These are phyloP conservation scores for Columbina picui DNA, from an alignment of 2,113 vertebrate species.

Conservation along the genomic window DNA sequence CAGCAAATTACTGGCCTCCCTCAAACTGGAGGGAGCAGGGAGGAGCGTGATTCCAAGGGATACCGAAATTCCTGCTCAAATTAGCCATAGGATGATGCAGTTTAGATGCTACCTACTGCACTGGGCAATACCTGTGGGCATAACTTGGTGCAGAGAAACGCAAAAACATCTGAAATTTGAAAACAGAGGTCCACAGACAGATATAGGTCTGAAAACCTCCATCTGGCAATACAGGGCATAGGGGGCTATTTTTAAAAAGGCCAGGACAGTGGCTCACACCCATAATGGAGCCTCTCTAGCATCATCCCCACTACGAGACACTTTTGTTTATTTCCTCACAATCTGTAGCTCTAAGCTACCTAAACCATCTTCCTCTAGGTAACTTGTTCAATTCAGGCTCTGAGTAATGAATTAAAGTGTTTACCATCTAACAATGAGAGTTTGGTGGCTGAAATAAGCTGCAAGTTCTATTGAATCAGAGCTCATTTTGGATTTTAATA, in stretches of 20 bases:
- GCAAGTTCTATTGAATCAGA: not conserved
- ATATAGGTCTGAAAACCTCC: not conserved
- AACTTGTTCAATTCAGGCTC: not conserved
- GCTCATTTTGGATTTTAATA: not conserved
- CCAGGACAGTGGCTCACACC: not conserved
- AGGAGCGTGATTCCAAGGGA: not conserved
- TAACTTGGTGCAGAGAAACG: not conserved
- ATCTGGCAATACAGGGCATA: not conserved
- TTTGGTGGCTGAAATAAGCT: not conserved
- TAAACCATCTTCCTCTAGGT: not conserved
- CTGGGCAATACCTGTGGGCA: not conserved
- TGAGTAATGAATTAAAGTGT: not conserved
- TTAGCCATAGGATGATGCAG: not conserved
- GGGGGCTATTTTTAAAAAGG: not conserved
- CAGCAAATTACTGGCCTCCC: conserved; percentile 28
- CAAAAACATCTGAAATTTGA: not conserved
- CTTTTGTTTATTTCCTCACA: not conserved
- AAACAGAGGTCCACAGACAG: not conserved
- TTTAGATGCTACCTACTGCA: not conserved
- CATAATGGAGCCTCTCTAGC: not conserved
- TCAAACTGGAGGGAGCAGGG: not conserved
- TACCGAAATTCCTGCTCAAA: not conserved
- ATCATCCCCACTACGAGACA: not conserved
- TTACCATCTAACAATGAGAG: not conserved
- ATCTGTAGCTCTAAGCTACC: not conserved